Base-by-base conservation (phyloP, 1,140 invertebrate genomes). In the Frieseomelitta varia region DNA sequence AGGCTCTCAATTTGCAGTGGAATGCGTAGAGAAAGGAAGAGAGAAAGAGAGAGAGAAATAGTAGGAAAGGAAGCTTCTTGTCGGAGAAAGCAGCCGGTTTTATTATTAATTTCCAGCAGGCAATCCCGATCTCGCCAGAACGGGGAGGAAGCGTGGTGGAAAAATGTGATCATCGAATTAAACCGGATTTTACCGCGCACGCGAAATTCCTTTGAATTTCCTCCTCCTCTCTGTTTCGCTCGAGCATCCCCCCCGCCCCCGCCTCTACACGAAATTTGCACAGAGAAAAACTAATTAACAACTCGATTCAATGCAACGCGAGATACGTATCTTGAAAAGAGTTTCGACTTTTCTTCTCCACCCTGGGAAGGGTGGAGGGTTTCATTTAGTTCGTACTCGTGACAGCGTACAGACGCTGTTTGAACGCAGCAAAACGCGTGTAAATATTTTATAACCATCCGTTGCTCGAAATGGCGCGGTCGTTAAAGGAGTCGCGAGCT, bases 111-210 rank as follows among this genome's bases (percentile, higher is more conserved):
- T 69, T 69, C 47, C 34, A 61, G 14, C 74, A 21, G 58, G 4
- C 58, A 55, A 47, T n/a, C n/a, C 76, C 53, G 47, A 78, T 67
- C 61, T 53, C 76, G 17, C 15, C 14, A 51, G 21, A 19, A 39
- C 30, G 8, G 3, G 27, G 4, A 15, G 17, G 63, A 30, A 30
- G 30, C 30, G 1, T 1, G 30, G 53, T 17, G 12, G 39, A 17
- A 53, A 65, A 65, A 17, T n/a, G 24, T 56, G 77, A 79, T 79
- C 76, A 79, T 61, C 74, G 74, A 39, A 79, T 67, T 68, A 67
- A 63, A 51, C 12, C 11, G 24, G 56, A 63, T 19, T 56, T 14
- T 17, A 79, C 27, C 65, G 8, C 30, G 30, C 21, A 34, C 21
- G 8, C 24, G 30, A 15, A 76, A 76, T 39, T 76, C 61, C 39